phyloP scores from a whole-genome alignment of 2,888 invertebrate genomes.

The Antitype chi region DNA sequence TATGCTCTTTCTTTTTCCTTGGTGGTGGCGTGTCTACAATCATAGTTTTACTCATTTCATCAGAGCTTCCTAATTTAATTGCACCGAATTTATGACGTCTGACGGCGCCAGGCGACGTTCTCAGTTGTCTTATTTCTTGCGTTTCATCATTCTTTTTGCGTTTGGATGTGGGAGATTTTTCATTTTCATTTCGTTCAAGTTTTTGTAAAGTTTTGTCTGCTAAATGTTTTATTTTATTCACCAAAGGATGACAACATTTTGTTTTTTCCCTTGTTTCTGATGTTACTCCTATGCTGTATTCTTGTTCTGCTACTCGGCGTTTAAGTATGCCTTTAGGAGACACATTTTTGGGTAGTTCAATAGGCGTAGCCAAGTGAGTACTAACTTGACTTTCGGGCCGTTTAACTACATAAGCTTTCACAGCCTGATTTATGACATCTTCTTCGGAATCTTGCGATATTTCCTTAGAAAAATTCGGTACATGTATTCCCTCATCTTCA shows the following conservation, averaged over 20 bases:
- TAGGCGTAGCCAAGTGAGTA: conserved; percentile 76
- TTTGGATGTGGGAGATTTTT: conserved; percentile 84
- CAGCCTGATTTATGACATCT: conserved; percentile 77
- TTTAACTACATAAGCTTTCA: conserved; percentile 74
- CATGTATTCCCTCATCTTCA: conserved; percentile 85
- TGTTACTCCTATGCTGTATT: conserved; percentile 82
- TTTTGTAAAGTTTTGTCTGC: conserved; percentile 91
- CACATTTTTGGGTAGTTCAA: conserved; percentile 83
- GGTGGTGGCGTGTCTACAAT: conserved; percentile 84
- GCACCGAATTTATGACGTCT: conserved; percentile 89
- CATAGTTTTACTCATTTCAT: conserved; percentile 88
- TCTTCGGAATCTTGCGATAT: conserved; percentile 88
- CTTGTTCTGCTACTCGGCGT: conserved; percentile 85
- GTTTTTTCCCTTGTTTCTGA: conserved; percentile 87
- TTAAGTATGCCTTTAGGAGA: conserved; percentile 90
- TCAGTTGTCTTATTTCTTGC: conserved; percentile 91
- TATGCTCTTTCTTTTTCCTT: conserved; percentile 91
- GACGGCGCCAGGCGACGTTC: conserved; percentile 91
- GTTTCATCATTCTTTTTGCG: conserved; percentile 89
- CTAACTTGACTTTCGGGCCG: conserved; percentile 80
- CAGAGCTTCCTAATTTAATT: conserved; percentile 87
- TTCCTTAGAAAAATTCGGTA: conserved; percentile 89
- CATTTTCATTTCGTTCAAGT: conserved; percentile 85
- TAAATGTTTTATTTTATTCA: conserved; percentile 92
- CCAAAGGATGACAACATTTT: conserved; percentile 91